Percentiles rank a stretch among this genome's conserved stretches.
Conservation (phyloP, 2,888 invertebrate species). For the Callinectes sapidus region DNA sequence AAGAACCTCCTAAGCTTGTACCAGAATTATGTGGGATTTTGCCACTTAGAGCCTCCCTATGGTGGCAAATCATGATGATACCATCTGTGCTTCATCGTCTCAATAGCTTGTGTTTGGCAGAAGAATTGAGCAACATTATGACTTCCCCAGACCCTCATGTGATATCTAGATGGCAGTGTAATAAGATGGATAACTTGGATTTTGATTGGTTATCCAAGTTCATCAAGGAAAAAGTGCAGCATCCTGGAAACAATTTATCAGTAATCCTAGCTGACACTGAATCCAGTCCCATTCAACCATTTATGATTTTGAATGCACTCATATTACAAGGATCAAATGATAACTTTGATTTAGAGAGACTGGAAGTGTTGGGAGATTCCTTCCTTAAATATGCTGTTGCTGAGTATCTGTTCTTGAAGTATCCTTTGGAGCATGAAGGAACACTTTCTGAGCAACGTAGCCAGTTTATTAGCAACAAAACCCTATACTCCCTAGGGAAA, state of each 20-base stretch:
- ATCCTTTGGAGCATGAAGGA: conserved; percentile 85
- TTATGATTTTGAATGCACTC: conserved; percentile 79
- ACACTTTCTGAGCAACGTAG: conserved; percentile 85
- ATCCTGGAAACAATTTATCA: conserved; percentile 43
- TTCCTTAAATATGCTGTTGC: conserved; percentile 88
- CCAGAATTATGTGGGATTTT: conserved; percentile 89
- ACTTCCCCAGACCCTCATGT: background rate
- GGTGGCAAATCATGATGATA: conserved; percentile 89
- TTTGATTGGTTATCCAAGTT: conserved; percentile 51
- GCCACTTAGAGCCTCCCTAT: conserved; percentile 80
- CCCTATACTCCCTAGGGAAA: conserved; percentile 86
- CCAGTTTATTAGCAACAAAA: conserved; percentile 87
- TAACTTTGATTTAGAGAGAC: conserved; percentile 86
- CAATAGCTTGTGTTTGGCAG: conserved; percentile 83
- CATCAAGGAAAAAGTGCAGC: background rate
- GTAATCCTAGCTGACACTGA: conserved; percentile 11
- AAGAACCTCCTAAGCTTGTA: conserved; percentile 80
- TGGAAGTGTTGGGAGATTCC: conserved; percentile 93
- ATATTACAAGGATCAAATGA: conserved; percentile 84
- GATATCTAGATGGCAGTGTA: background rate
- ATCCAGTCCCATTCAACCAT: conserved; percentile 47
- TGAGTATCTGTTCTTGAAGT: conserved; percentile 84
- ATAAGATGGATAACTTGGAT: conserved; percentile 29
- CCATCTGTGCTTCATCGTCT: conserved; percentile 90
- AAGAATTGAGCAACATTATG: conserved; percentile 84